Evolutionary conservation across 1,140 invertebrate genomes (phyloP).

Genomic region (Drosophila repletoides): DNA sequence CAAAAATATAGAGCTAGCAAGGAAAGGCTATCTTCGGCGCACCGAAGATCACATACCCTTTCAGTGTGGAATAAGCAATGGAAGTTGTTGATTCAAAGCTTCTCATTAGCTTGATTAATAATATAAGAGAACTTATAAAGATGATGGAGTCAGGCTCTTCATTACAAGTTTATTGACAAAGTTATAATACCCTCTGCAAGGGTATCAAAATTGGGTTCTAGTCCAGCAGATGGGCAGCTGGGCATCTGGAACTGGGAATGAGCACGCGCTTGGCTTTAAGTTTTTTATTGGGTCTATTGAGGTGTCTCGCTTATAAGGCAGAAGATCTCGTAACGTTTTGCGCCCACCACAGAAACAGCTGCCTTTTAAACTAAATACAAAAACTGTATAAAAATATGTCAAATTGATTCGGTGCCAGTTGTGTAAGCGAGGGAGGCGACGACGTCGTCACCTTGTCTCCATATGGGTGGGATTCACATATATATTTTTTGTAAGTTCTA

Average conservation of each 20-base stretch:
- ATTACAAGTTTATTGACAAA: too few relatives aligned
- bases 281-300: neutral
- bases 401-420: conserved; percentile 27
- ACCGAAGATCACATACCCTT: too few relatives aligned
- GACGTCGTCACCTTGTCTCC: neutral
- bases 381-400: conserved; percentile 2
- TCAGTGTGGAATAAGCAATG: too few relatives aligned
- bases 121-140: too few relatives aligned
- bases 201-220: neutral
- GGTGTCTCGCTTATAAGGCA: conserved; percentile 2
- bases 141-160: too few relatives aligned
- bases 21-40: too few relatives aligned
- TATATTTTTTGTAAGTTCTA: neutral
- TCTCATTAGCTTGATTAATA: too few relatives aligned
- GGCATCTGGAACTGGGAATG: too few relatives aligned
- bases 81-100: too few relatives aligned
- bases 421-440: conserved; percentile 36
- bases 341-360: conserved; percentile 5
- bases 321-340: conserved; percentile 8
- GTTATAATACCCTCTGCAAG: too few relatives aligned
- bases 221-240: too few relatives aligned
- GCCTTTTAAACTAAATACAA: neutral
- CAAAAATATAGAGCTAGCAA: too few relatives aligned
- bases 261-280: neutral
- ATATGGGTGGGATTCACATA: neutral